phyloP scores from a whole-genome alignment of 2,888 invertebrate species.

The Rhagium mordax region DNA sequence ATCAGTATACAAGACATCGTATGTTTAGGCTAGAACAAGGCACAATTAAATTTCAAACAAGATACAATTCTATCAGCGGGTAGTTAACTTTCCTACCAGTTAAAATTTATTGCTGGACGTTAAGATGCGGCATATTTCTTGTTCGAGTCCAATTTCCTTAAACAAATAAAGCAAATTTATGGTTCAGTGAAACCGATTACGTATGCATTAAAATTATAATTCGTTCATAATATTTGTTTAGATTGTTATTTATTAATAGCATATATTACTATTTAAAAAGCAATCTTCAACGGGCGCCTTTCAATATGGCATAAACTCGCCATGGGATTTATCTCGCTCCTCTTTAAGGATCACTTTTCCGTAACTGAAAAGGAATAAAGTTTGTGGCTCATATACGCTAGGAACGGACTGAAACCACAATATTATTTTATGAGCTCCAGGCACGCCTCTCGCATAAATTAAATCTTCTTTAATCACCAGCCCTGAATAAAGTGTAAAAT shows the following conservation, averaged over 20 bases:
- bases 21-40: not conserved
- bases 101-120: slow-evolving; percentile 13
- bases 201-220: slow-evolving; percentile 69
- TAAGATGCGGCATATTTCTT: slow-evolving; percentile 47
- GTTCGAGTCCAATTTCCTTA: slow-evolving; percentile 61
- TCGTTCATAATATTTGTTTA: slow-evolving; percentile 68
- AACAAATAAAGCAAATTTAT: slow-evolving; percentile 66
- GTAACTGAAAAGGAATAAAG: slow-evolving; percentile 28
- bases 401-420: slow-evolving; percentile 34
- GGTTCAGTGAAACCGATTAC: slow-evolving; percentile 60
- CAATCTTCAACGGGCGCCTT: slow-evolving; percentile 56
- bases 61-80: slow-evolving; percentile 24
- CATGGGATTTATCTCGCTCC: slow-evolving; percentile 1
- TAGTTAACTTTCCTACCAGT: not conserved
- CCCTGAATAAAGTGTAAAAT: slow-evolving; percentile 24
- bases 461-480: slow-evolving; percentile 31
- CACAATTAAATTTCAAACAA: not conserved
- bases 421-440: slow-evolving; percentile 41
- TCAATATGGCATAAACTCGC: slow-evolving; percentile 2
- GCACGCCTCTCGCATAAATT: slow-evolving; percentile 43
- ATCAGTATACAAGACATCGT: not conserved
- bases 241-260: slow-evolving; percentile 65
- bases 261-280: slow-evolving; percentile 63
- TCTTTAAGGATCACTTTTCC: slow-evolving; percentile 27
- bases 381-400: slow-evolving; percentile 31